Base-by-base conservation (phyloP, 2,888 invertebrate species). In the Autographa pulchrina region DNA sequence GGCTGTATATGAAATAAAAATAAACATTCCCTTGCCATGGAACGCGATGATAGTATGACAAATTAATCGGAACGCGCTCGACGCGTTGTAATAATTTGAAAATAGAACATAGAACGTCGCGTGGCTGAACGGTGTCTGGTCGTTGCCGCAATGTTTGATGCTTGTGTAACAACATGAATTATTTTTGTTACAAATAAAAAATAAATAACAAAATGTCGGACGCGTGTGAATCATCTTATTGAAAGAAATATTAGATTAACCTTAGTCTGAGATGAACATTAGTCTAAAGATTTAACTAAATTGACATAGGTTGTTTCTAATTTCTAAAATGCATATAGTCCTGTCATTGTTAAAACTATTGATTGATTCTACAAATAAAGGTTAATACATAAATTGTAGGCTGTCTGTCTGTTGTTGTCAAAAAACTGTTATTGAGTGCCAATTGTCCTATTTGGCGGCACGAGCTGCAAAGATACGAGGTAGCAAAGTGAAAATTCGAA, bases 91-190 rank as follows among this genome's bases (percentile, higher is more conserved):
- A 86, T 86, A 84, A 86, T 90, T 91, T 89, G 86, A 91, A 92
- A 91, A 91, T 92, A 92, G 92, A 92, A 90, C 86, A 91, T 92
- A 92, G 92, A 92, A 90, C 86, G 83, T 75, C 76, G 78, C 75
- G 81, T 76, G 88, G 85, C 82, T 85, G 84, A 76, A 81, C 78
- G 25, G 61, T 56, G 80, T 80, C 75, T 81, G 69, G 65, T 62
- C 32, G 69, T 69, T 72, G 77, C 65, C 58, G 66, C 68, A 71
- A 74, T 76, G 74, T 75, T 68, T 62, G 73, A 70, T 74, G 70
- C 56, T 65, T 48, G 43, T 75, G 48, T 72, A 70, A 61, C 68
- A 80, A 70, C 72, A 68, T 25, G 20, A 20, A 20, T 20, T 20
- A 56, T 25, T 56, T 56, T 25, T 13, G 54, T 56, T 56, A 56